A percentile compares a stretch with the other conserved stretches of the same genome.
Conservation (phyloP, 2,888 invertebrate species). For the Tricholauxania praeusta region DNA sequence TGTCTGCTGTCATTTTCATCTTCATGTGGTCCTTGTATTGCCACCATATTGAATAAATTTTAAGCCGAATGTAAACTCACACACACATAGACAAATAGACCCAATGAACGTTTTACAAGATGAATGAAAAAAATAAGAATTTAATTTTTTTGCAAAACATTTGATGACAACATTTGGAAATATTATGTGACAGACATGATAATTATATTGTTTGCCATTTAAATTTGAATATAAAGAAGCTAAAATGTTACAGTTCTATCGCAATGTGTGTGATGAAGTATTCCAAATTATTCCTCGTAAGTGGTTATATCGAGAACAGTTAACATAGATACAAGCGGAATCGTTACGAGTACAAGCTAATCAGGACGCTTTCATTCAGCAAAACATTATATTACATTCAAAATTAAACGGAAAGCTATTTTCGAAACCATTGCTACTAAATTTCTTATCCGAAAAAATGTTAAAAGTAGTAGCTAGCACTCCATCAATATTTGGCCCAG, state of each 20-base stretch:
- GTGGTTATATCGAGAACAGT: too few species aligned
- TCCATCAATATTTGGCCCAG: too few species aligned
- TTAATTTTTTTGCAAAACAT: conserved; percentile 24
- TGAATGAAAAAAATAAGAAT: conserved; percentile 12
- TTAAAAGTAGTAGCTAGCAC: too few species aligned
- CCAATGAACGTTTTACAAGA: background rate
- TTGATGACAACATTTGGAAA: conserved; percentile 16
- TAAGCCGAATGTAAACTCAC: conserved; percentile 13
- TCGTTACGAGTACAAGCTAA: too few species aligned
- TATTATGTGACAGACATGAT: conserved; percentile 58
- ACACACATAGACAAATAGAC: conserved; percentile 26
- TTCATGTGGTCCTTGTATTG: conserved; percentile 36
- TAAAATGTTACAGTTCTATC: conserved; percentile 35
- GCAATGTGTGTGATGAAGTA: too few species aligned
- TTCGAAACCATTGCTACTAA: too few species aligned
- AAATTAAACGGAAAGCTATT: too few species aligned
- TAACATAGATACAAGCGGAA: too few species aligned
- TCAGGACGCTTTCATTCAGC: too few species aligned
- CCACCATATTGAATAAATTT: conserved; percentile 51
- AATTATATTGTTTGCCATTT: conserved; percentile 52
- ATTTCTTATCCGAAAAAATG: too few species aligned
- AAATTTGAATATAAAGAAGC: conserved; percentile 61
- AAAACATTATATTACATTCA: too few species aligned
- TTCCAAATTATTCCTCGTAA: too few species aligned
- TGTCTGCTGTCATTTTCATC: conserved; percentile 28